A percentile compares a stretch with the other conserved stretches of the same genome.
Evolutionary conservation across 2,888 invertebrate genomes (phyloP).

Genomic region (Conomelus anceps): DNA sequence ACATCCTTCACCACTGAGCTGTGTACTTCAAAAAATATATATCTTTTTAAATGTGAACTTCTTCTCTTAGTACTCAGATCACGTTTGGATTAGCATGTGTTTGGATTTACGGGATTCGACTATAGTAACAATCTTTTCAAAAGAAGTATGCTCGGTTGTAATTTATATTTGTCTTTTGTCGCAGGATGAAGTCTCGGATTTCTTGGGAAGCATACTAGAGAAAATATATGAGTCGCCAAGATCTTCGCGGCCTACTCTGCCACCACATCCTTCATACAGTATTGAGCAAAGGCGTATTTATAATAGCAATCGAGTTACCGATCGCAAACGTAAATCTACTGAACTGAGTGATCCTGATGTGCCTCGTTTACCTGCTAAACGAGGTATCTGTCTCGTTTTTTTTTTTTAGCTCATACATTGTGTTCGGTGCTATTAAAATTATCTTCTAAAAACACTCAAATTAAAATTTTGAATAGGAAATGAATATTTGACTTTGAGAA

Average conservation of each 20-base stretch:
- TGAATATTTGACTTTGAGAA: too few relatives aligned
- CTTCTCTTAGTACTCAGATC: too few relatives aligned
- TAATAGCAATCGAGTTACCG: slow-evolving; percentile 23
- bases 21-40: too few relatives aligned
- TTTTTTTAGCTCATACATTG: too few relatives aligned
- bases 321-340: slow-evolving; percentile 27
- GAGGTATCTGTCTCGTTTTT: slow-evolving; percentile 4
- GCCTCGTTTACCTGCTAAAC: slow-evolving; percentile 7
- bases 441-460: too few relatives aligned
- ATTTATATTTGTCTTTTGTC: slow-evolving; percentile 26
- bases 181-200: slow-evolving; percentile 60
- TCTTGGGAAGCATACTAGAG: slow-evolving; percentile 41
- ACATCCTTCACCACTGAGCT: too few relatives aligned
- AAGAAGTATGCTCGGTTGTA: background rate
- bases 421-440: too few relatives aligned
- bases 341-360: background rate
- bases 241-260: slow-evolving; percentile 3
- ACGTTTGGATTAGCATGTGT: too few relatives aligned
- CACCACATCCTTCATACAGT: background rate
- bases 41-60: too few relatives aligned
- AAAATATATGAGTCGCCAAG: slow-evolving; percentile 1
- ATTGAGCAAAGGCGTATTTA: background rate
- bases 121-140: background rate
- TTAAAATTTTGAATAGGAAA: too few relatives aligned
- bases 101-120: too few relatives aligned